Conservation (phyloP, 2,113 vertebrate species). For the Otocyon megalotis region DNA sequence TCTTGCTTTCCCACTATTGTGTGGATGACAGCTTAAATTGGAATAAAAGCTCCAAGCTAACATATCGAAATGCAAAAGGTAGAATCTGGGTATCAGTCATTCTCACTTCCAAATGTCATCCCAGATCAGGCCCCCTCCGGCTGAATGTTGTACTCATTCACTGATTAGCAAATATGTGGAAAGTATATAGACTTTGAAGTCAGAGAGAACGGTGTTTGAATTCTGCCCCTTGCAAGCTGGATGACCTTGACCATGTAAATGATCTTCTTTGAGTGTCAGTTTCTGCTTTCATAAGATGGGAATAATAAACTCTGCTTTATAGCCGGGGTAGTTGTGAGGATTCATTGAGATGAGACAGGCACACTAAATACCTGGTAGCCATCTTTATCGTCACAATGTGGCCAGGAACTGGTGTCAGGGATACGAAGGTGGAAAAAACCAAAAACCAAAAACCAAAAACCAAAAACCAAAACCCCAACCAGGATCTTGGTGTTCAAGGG, state of each 20-base stretch:
- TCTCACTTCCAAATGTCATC: conserved; percentile 27
- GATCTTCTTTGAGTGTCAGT: not conserved
- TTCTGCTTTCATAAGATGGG: not conserved
- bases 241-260: not conserved
- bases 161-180: conserved; percentile 45
- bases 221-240: not conserved
- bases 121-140: not conserved
- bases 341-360: not conserved
- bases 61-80: conserved; percentile 45
- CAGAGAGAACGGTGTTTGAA: not conserved
- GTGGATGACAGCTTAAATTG: conserved; percentile 24
- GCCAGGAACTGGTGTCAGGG: not conserved
- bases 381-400: not conserved
- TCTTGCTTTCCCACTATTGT: not conserved
- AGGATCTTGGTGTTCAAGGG: not conserved
- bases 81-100: conserved; percentile 25
- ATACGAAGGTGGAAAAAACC: not conserved
- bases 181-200: conserved; percentile 36
- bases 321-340: not conserved
- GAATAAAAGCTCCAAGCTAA: conserved; percentile 41
- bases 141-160: conserved; percentile 5
- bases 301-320: not conserved
- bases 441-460: not conserved
- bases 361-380: not conserved
- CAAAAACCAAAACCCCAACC: not conserved